These are phyloP conservation scores for Cinclus cinclus DNA, from an alignment of 2,113 vertebrate species.

Conservation along the genomic window DNA sequence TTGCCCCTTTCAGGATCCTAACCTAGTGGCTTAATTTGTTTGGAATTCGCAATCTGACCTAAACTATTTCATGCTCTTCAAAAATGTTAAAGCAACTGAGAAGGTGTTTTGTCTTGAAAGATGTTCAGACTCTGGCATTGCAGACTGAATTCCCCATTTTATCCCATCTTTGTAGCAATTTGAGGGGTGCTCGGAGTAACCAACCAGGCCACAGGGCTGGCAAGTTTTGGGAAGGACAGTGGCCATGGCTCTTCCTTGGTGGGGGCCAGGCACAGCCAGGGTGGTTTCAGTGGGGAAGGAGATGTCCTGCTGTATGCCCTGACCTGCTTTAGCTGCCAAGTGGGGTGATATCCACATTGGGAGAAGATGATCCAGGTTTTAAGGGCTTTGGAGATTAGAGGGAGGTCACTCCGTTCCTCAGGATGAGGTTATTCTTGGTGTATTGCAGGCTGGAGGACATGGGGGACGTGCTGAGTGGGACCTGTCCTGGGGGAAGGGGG, in stretches of 20 bases:
- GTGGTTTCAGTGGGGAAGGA: background rate
- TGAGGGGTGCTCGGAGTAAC: accelerated
- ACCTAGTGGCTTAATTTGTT: background rate
- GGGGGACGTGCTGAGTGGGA: background rate
- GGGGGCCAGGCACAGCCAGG: background rate
- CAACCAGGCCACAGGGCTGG: accelerated
- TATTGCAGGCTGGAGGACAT: background rate
- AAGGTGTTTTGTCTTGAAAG: background rate
- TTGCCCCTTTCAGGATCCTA: background rate
- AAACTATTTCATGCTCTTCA: background rate
- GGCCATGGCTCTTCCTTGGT: background rate
- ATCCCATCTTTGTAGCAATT: background rate
- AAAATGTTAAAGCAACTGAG: background rate
- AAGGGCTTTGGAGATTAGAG: conserved; percentile 58
- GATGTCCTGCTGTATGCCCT: background rate
- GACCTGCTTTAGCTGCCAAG: background rate
- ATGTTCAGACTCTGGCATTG: accelerated
- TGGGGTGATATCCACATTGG: background rate
- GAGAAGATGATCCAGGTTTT: conserved; percentile 62
- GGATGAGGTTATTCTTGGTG: background rate
- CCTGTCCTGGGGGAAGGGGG: background rate
- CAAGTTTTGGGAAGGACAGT: background rate
- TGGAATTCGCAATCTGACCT: background rate
- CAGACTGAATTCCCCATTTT: background rate
- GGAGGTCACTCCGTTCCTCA: conserved; percentile 4